These are phyloP conservation scores for Drosophila ironensis DNA, from an alignment of 1,140 invertebrate species.

Conservation along the genomic window DNA sequence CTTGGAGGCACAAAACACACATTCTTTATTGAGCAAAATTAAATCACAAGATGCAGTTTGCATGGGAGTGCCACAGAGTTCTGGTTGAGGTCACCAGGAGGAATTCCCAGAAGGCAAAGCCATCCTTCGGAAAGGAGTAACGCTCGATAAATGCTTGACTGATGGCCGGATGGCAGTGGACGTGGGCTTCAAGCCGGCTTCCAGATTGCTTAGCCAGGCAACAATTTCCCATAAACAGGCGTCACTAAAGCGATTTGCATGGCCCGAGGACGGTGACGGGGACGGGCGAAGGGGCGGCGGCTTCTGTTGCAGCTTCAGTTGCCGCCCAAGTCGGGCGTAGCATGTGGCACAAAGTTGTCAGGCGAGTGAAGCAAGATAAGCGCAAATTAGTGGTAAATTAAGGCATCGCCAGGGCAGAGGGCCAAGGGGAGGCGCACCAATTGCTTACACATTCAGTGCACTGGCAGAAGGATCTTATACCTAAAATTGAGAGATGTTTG, in stretches of 20 bases:
- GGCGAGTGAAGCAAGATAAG: slow-evolving; percentile 42
- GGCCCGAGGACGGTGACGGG: slow-evolving; percentile 21
- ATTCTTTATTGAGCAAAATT: no score
- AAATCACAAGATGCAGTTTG: not conserved
- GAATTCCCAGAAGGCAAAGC: no score
- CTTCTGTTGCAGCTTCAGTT: not conserved
- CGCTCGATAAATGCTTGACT: slow-evolving; percentile 30
- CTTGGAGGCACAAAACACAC: no score
- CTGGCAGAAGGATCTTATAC: no score
- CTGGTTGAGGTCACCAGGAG: not conserved
- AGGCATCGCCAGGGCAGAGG: slow-evolving; percentile 42
- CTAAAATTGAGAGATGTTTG: not conserved
- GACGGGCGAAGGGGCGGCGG: not conserved
- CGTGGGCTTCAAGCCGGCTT: not conserved
- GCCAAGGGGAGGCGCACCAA: not conserved
- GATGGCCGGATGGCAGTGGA: slow-evolving; percentile 4
- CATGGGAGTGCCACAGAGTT: not conserved
- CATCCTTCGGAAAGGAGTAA: no score
- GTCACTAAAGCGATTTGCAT: slow-evolving; percentile 68
- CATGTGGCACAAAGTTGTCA: slow-evolving; percentile 29
- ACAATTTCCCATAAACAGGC: slow-evolving; percentile 69
- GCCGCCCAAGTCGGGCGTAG: slow-evolving; percentile 34
- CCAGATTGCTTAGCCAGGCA: slow-evolving; percentile 10
- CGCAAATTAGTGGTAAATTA: slow-evolving; percentile 78
- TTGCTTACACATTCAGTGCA: slow-evolving; percentile 1